phyloP scores from a whole-genome alignment of 2,113 vertebrate genomes.

The Mobula birostris region DNA sequence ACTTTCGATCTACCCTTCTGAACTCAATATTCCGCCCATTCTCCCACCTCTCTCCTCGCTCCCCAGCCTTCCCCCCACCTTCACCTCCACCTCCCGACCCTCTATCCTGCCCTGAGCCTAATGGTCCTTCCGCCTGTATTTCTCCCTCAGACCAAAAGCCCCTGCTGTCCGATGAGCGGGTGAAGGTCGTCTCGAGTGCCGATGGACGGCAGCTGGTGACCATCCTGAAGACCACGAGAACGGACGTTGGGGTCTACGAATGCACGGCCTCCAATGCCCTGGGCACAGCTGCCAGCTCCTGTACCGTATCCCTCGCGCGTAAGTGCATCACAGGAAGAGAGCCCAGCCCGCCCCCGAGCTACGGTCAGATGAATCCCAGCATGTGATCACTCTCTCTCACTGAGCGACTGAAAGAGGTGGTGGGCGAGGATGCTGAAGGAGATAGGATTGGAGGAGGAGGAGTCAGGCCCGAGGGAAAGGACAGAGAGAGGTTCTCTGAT shows the following conservation, averaged over 20 bases:
- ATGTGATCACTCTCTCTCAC: no score
- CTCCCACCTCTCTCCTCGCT: background rate
- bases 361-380: no score
- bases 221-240: slow-evolving; percentile 76
- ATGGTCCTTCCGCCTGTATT: background rate
- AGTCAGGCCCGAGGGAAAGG: no score
- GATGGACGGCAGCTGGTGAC: slow-evolving; percentile 89
- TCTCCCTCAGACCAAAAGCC: slow-evolving; percentile 72
- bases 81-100: no score
- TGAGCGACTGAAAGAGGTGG: no score
- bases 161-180: slow-evolving; percentile 63
- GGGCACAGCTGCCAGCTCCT: slow-evolving; percentile 80
- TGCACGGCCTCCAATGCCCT: slow-evolving; percentile 80
- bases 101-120: background rate
- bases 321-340: slow-evolving; percentile 48
- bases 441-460: no score
- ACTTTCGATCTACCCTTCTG: background rate
- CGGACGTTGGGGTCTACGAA: slow-evolving; percentile 84
- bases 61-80: background rate
- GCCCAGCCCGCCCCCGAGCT: no score
- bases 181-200: slow-evolving; percentile 80
- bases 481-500: no score
- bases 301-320: slow-evolving; percentile 86
- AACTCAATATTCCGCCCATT: background rate
- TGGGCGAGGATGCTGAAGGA: no score